Evolutionary conservation across 2,888 invertebrate genomes (phyloP).

Genomic region (Drosophila picticornis): DNA sequence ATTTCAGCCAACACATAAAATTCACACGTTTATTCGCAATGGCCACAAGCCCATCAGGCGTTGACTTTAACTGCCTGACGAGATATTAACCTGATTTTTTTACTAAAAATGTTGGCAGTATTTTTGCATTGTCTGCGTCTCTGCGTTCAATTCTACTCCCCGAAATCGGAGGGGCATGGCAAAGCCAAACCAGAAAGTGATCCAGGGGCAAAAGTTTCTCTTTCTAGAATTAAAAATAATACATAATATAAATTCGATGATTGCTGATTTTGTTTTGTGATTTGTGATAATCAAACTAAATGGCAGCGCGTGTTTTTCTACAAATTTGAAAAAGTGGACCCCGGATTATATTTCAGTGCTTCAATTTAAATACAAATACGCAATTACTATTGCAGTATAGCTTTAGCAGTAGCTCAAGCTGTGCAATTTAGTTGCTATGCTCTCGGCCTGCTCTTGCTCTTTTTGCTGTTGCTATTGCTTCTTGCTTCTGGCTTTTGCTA

Average conservation of each 20-base stretch:
- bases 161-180: background rate
- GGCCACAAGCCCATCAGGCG: background rate
- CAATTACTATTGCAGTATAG: background rate
- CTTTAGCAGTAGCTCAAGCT: background rate
- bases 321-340: background rate
- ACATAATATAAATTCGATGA: background rate
- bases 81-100: conserved; percentile 35
- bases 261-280: background rate
- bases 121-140: background rate
- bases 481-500: too few relatives aligned
- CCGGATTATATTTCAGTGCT: background rate
- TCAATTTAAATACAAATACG: background rate
- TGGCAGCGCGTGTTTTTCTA: background rate
- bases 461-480: background rate
- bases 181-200: background rate
- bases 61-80: conserved; percentile 25
- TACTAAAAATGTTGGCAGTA: conserved; percentile 39
- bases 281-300: background rate
- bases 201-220: background rate
- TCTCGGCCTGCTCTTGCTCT: background rate
- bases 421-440: background rate
- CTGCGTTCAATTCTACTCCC: background rate
- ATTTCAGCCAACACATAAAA: conserved; percentile 63
- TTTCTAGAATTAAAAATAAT: background rate
- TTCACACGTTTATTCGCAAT: conserved; percentile 55